Conservation (phyloP, 2,888 invertebrate species). For the Thera obeliscata region DNA sequence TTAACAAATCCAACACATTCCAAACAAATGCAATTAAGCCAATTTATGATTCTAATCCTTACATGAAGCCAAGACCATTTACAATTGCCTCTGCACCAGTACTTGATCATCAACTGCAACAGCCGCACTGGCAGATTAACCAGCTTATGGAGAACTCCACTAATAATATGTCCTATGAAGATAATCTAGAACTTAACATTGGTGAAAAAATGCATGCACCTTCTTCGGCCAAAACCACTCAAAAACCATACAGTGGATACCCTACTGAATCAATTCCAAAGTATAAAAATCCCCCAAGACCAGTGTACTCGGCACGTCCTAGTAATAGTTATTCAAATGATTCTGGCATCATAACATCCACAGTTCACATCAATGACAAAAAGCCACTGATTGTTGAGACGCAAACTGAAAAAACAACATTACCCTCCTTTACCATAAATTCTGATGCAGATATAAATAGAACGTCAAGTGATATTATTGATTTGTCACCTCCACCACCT, state of each 20-base stretch:
- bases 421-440: conserved; percentile 66
- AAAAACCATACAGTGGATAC: conserved; percentile 47
- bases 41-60: conserved; percentile 58
- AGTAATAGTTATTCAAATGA: conserved; percentile 62
- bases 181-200: conserved; percentile 72
- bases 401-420: conserved; percentile 59
- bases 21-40: conserved; percentile 73
- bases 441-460: conserved; percentile 60
- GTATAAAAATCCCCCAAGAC: conserved; percentile 58
- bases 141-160: conserved; percentile 73
- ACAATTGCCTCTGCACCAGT: conserved; percentile 63
- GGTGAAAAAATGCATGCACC: conserved; percentile 71
- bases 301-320: conserved; percentile 51
- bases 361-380: conserved; percentile 74
- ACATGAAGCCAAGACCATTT: conserved; percentile 76
- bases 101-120: conserved; percentile 76
- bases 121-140: conserved; percentile 81
- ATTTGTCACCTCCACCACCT: conserved; percentile 81
- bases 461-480: conserved; percentile 73
- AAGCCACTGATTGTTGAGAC: conserved; percentile 75
- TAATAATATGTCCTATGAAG: conserved; percentile 74
- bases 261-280: conserved; percentile 49
- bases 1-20: conserved; percentile 62
- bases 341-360: conserved; percentile 78
- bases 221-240: conserved; percentile 51